A percentile compares a stretch with the other conserved stretches of the same genome.
Evolutionary conservation across 2,888 invertebrate species (phyloP).

Genomic region (Alloplasta piceator): DNA sequence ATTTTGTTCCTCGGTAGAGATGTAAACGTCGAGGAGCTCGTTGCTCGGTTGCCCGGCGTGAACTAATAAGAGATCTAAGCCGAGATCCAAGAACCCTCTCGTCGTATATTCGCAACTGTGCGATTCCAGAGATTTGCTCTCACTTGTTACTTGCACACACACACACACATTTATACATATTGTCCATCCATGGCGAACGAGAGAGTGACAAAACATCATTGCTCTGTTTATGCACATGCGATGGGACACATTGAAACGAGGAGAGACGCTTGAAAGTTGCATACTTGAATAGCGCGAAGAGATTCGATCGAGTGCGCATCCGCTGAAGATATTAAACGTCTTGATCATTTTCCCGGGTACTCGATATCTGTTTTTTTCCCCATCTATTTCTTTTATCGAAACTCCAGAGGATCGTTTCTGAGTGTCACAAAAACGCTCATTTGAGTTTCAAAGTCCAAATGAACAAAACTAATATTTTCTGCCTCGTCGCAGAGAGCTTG

Average conservation of each 20-base stretch:
- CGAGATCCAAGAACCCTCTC: conserved; percentile 56
- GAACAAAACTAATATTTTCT: no score
- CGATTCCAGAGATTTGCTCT: conserved; percentile 62
- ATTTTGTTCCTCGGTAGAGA: conserved; percentile 22
- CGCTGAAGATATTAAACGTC: conserved; percentile 56
- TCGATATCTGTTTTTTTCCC: not conserved
- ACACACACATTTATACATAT: not conserved
- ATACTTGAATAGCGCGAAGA: conserved; percentile 24
- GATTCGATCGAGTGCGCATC: conserved; percentile 57
- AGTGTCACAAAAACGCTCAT: no score
- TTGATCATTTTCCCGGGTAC: conserved; percentile 51
- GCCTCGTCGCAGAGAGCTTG: no score
- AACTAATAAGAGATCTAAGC: conserved; percentile 74
- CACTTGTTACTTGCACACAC: conserved; percentile 47
- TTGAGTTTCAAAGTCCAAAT: no score
- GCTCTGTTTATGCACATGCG: not conserved
- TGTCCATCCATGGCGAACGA: conserved; percentile 18
- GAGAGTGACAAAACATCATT: conserved; percentile 53
- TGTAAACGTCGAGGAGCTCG: conserved; percentile 64
- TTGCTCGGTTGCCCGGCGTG: conserved; percentile 72
- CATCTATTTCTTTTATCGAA: not conserved
- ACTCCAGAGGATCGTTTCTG: no score
- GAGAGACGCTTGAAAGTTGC: conserved; percentile 3
- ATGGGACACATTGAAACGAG: conserved; percentile 26
- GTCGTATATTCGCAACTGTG: conserved; percentile 38